Percentiles rank a stretch among this genome's conserved stretches.
Conservation (phyloP, 2,797 vertebrate genomes). For the Potorous gilbertii region DNA sequence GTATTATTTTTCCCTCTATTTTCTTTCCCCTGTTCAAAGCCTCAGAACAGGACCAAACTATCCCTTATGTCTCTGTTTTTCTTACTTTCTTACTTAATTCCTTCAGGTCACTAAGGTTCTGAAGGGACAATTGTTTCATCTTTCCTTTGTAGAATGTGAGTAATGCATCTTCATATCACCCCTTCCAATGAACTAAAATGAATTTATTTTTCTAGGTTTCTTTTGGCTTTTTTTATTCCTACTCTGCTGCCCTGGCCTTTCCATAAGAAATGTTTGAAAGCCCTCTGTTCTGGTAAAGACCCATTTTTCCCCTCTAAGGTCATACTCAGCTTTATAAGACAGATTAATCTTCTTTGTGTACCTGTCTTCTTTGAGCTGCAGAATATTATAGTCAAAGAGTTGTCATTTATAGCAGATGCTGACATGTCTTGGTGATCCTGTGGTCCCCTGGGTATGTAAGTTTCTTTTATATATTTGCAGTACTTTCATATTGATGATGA, state of each 20-base stretch:
- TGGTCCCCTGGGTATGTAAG: neutral
- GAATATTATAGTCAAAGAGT: neutral
- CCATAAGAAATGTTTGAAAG: neutral
- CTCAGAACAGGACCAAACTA: neutral
- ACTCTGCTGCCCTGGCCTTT: neutral
- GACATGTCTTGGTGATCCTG: neutral
- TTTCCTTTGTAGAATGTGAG: neutral
- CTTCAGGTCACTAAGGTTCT: neutral
- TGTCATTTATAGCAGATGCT: neutral
- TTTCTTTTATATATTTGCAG: neutral
- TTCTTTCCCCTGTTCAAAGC: neutral
- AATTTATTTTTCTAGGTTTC: neutral
- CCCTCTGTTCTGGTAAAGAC: neutral
- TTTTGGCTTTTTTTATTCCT: neutral
- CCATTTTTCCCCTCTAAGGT: neutral
- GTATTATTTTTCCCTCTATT: neutral
- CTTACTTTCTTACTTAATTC: neutral
- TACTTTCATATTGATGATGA: neutral
- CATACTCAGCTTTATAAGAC: neutral
- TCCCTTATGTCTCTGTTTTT: neutral
- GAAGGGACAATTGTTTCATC: neutral
- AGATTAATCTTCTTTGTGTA: neutral
- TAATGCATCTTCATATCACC: neutral
- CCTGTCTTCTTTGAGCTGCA: neutral
- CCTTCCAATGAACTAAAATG: neutral